Base-by-base conservation (phyloP, 2,888 invertebrate species). In the Odontocolon sp. region DNA sequence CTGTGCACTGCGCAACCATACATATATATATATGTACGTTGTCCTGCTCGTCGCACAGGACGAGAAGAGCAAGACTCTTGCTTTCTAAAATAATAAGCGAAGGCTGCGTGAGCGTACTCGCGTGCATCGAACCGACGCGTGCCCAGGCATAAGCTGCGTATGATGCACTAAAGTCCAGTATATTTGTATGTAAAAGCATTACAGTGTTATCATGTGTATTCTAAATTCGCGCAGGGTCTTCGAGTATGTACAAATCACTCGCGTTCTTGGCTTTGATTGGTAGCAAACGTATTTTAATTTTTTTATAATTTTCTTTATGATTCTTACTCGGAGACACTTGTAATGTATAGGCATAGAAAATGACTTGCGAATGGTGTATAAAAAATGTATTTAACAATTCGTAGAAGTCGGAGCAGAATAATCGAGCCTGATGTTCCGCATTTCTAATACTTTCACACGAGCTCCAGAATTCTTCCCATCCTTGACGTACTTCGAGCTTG, bases 41-140 rank as follows among this genome's bases (percentile, higher is more conserved):
- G 59, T 61, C 64, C 61, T 68, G 31, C 47, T 50, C 31, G 8
- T 31, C 54, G 40, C 18, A 57, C 23, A 52, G 64, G 31, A 61
- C 59, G 50, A 33, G 21, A 63, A 23, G 36, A 36, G 47, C 14
- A 59, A 69, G 64, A 77, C 86, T 86, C 80, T 86, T 85, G 82
- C 86, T 86, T 86, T 86, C 85, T 82, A 85, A 83, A 82, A 76
- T 79, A 78, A 81, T 78, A 78, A 80, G 78, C 80, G 81, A 83
- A 84, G 81, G 69, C 75, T 73, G 75, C 77, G 81, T 79, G 78
- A 70, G 80, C 77, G 72, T 47, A 78, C 79, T 83, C 79, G 80
- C 84, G 79, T 77, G 75, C 79, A 79, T 78, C 69, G 61, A 64
- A 64, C 64, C 75, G 63, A 47, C 78, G 78, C 77, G 74, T 69